phyloP scores from a whole-genome alignment of 2,113 vertebrate species.

The Chrysemys picta region DNA sequence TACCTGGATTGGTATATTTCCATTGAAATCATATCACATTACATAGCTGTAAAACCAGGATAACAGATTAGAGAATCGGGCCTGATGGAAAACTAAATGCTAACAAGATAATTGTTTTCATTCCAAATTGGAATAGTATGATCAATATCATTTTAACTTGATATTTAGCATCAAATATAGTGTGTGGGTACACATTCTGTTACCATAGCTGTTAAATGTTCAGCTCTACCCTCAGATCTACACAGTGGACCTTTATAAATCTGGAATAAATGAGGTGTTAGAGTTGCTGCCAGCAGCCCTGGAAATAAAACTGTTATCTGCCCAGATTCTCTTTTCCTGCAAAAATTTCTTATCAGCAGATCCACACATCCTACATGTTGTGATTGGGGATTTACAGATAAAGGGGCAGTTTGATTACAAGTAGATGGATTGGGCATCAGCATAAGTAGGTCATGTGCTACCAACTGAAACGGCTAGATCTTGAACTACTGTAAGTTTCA shows the following conservation, averaged over 20 bases:
- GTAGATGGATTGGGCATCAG: constrained; percentile 38
- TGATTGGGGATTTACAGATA: constrained; percentile 57
- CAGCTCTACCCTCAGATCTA: constrained; percentile 32
- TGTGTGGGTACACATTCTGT: neutral
- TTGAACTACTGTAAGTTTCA: constrained; percentile 45
- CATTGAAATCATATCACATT: neutral
- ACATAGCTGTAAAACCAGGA: neutral
- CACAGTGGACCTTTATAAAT: constrained; percentile 68
- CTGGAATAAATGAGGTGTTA: constrained; percentile 71
- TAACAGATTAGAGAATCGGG: neutral
- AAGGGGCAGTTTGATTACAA: constrained; percentile 52
- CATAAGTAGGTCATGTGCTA: constrained; percentile 42
- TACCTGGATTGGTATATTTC: neutral
- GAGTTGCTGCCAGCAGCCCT: constrained; percentile 66
- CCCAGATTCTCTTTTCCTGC: constrained; percentile 37
- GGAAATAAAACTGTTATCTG: constrained; percentile 61
- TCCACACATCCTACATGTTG: constrained; percentile 53
- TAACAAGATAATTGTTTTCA: constrained; percentile 14
- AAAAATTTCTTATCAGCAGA: constrained; percentile 66
- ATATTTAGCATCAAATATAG: constrained; percentile 16
- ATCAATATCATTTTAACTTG: constrained; percentile 13
- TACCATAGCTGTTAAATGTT: constrained; percentile 49
- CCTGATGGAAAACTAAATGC: neutral
- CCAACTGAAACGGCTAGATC: constrained; percentile 38
- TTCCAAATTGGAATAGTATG: neutral